These are phyloP conservation scores for Falco cherrug DNA, from an alignment of 2,797 vertebrate species.

Conservation along the genomic window DNA sequence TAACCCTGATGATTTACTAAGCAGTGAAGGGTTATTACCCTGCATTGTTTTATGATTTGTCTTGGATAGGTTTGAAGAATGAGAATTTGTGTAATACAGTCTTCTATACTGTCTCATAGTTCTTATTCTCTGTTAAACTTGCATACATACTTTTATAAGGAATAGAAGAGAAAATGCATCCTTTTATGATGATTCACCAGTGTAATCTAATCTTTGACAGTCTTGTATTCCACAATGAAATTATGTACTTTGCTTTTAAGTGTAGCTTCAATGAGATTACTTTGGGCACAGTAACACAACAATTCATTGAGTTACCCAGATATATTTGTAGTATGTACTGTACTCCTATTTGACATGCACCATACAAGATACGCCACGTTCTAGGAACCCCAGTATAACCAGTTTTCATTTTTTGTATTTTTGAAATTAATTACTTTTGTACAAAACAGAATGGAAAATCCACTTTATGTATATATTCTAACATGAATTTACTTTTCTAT, in stretches of 20 bases:
- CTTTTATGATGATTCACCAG: not conserved
- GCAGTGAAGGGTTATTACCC: not conserved
- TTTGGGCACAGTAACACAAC: not conserved
- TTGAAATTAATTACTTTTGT: not conserved
- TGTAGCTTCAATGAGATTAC: not conserved
- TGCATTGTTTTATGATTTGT: not conserved
- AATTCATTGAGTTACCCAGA: not conserved
- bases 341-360: not conserved
- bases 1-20: not conserved
- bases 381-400: not conserved
- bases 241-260: not conserved
- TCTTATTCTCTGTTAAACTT: not conserved
- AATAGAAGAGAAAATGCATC: not conserved
- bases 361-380: not conserved
- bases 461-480: not conserved
- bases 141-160: not conserved
- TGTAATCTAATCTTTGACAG: not conserved
- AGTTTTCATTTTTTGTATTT: not conserved
- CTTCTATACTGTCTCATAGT: not conserved
- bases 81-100: not conserved
- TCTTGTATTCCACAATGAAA: not conserved
- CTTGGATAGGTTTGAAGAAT: not conserved
- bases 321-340: not conserved
- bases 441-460: not conserved
- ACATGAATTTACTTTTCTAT: not conserved